Conservation (phyloP, 2,888 invertebrate genomes). For the Rhogogaster chlorosoma region DNA sequence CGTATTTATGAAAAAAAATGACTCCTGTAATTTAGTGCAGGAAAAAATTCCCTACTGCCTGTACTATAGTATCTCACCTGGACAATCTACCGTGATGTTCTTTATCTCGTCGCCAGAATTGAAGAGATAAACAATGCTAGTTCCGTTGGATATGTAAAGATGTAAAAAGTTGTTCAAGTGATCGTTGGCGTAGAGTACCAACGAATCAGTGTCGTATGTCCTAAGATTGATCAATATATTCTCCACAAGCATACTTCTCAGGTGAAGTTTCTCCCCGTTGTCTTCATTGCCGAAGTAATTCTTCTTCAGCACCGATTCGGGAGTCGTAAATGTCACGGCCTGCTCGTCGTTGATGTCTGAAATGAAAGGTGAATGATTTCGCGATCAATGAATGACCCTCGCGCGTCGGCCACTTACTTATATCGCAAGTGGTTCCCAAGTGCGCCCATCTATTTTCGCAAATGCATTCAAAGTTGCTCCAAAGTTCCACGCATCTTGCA, state of each 20-base stretch:
- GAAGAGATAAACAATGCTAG: conserved; percentile 90
- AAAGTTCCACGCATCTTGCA: conserved; percentile 93
- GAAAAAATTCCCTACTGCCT: too few relatives aligned
- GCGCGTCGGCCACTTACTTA: conserved; percentile 83
- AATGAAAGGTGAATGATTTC: conserved; percentile 62
- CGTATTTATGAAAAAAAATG: too few relatives aligned
- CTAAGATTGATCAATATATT: conserved; percentile 93
- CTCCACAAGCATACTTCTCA: conserved; percentile 88
- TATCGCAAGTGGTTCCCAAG: conserved; percentile 93
- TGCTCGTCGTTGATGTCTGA: conserved; percentile 93
- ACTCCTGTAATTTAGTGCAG: too few relatives aligned
- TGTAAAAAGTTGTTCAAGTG: conserved; percentile 96
- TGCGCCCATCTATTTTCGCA: conserved; percentile 97
- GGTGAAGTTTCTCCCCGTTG: conserved; percentile 80
- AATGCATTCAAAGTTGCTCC: conserved; percentile 95
- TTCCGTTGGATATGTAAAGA: conserved; percentile 89
- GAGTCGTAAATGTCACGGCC: conserved; percentile 92
- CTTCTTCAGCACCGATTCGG: conserved; percentile 88
- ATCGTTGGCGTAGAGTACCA: conserved; percentile 95
- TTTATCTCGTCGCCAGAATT: conserved; percentile 90
- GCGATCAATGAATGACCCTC: not conserved
- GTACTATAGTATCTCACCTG: too few relatives aligned
- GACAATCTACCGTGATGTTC: conserved; percentile 88
- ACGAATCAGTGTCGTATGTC: conserved; percentile 90
- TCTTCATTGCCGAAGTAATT: conserved; percentile 86